Percentiles rank a stretch among this genome's conserved stretches.
These are phyloP conservation scores for Acheta domesticus DNA, from an alignment of 2,888 invertebrate genomes.

Conservation along the genomic window DNA sequence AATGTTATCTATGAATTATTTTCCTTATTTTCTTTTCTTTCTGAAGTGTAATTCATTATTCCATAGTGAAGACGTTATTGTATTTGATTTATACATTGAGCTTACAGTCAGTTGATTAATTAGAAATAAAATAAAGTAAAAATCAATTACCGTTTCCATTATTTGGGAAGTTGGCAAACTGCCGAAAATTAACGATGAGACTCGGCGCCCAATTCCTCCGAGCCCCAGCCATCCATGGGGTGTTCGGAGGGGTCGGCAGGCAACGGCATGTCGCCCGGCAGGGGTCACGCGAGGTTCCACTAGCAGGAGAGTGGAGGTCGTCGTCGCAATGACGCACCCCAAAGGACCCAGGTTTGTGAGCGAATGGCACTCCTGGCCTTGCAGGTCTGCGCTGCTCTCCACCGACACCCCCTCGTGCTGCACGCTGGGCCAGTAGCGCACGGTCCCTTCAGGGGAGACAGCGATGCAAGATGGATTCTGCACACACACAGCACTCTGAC, in stretches of 20 bases:
- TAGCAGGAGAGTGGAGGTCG: slow-evolving; percentile 81
- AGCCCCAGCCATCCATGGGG: slow-evolving; percentile 70
- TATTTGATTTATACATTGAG: background rate
- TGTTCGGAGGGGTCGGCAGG: slow-evolving; percentile 65
- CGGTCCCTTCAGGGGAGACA: slow-evolving; percentile 87
- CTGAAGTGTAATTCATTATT: too few species aligned
- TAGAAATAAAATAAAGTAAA: background rate
- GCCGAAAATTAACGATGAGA: slow-evolving; percentile 79
- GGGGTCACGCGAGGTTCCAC: slow-evolving; percentile 57
- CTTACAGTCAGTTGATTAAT: background rate
- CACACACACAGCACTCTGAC: slow-evolving; percentile 3
- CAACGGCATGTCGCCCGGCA: slow-evolving; percentile 66
- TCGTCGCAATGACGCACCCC: slow-evolving; percentile 84
- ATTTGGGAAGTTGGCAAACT: slow-evolving; percentile 44
- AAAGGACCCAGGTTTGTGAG: slow-evolving; percentile 64
- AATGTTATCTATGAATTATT: too few species aligned
- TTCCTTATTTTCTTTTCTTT: too few species aligned
- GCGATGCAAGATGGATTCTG: slow-evolving; percentile 81
- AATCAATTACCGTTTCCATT: slow-evolving; percentile 40
- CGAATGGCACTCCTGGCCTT: slow-evolving; percentile 81
- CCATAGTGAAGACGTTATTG: too few species aligned
- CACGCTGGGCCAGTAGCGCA: slow-evolving; percentile 90
- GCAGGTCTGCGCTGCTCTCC: slow-evolving; percentile 80
- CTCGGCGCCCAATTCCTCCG: slow-evolving; percentile 78
- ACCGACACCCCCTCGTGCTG: slow-evolving; percentile 82